Conservation (phyloP, 2,113 vertebrate species). For the Petromus typicus region DNA sequence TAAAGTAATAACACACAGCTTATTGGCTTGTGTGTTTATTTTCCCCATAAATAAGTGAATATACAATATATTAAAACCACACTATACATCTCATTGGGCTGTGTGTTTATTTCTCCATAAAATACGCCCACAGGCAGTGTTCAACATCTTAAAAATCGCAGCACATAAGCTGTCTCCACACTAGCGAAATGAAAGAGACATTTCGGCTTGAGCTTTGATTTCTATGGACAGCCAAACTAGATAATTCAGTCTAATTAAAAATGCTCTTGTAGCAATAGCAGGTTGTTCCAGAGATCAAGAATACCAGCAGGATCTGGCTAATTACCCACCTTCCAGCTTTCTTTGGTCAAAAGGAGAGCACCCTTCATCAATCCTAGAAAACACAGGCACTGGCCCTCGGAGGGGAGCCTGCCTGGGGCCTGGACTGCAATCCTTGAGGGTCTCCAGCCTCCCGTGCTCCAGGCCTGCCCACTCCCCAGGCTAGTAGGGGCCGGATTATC, state of each 20-base stretch:
- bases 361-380: conserved; percentile 65
- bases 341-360: conserved; percentile 69
- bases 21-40: conserved; percentile 81
- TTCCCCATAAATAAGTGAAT: conserved; percentile 81
- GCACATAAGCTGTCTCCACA: conserved; percentile 62
- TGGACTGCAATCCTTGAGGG: neutral
- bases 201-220: conserved; percentile 72
- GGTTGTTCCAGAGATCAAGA: conserved; percentile 69
- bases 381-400: conserved; percentile 3
- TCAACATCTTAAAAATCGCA: conserved; percentile 76
- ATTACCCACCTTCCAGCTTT: conserved; percentile 72
- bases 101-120: conserved; percentile 79
- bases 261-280: conserved; percentile 63
- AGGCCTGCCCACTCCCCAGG: neutral
- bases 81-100: conserved; percentile 78
- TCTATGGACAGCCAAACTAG: conserved; percentile 69
- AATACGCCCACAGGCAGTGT: conserved; percentile 76
- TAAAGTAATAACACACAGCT: conserved; percentile 83
- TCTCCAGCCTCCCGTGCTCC: neutral
- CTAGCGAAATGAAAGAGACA: conserved; percentile 67
- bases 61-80: conserved; percentile 80
- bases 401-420: conserved; percentile 28
- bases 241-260: conserved; percentile 80
- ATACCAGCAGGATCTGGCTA: conserved; percentile 66
- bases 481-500: neutral